These are phyloP conservation scores for Gymnosoma rotundatum DNA, from an alignment of 2,888 invertebrate genomes.

Conservation along the genomic window DNA sequence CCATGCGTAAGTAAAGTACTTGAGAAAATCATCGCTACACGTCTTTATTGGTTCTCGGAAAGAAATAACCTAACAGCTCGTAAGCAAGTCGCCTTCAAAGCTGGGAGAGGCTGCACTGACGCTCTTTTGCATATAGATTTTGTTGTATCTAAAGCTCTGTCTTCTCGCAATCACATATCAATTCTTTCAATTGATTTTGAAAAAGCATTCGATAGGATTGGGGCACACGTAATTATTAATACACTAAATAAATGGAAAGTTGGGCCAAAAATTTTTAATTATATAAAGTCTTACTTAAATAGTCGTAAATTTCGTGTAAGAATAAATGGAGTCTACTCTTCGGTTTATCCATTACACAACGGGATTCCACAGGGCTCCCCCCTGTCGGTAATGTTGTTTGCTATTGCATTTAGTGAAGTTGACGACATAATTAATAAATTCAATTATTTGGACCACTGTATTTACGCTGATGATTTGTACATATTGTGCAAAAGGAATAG, in stretches of 20 bases:
- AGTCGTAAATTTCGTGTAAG: conserved; percentile 11
- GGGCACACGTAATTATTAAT: neutral
- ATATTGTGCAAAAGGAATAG: conserved; percentile 43
- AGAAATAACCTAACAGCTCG: neutral
- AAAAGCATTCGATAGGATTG: neutral
- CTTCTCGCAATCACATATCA: neutral
- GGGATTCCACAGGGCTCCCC: no score
- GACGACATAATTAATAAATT: no score
- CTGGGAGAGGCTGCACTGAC: conserved; percentile 8
- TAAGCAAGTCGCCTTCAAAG: conserved; percentile 45
- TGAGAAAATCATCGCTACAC: neutral
- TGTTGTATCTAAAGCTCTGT: neutral
- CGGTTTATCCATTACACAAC: neutral
- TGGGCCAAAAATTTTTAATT: neutral
- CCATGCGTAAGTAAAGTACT: conserved; percentile 29
- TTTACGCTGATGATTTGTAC: conserved; percentile 50
- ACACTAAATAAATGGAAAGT: neutral
- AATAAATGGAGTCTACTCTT: conserved; percentile 27
- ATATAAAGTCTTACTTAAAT: conserved; percentile 19
- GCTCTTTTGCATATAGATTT: conserved; percentile 35
- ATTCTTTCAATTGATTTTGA: neutral
- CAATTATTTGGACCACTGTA: no score
- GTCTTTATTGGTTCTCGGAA: conserved; percentile 26
- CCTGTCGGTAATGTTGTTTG: no score
- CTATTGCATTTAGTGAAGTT: no score